Base-by-base conservation (phyloP, 1,140 invertebrate species). In the Pseudomyrmex pallidus region DNA sequence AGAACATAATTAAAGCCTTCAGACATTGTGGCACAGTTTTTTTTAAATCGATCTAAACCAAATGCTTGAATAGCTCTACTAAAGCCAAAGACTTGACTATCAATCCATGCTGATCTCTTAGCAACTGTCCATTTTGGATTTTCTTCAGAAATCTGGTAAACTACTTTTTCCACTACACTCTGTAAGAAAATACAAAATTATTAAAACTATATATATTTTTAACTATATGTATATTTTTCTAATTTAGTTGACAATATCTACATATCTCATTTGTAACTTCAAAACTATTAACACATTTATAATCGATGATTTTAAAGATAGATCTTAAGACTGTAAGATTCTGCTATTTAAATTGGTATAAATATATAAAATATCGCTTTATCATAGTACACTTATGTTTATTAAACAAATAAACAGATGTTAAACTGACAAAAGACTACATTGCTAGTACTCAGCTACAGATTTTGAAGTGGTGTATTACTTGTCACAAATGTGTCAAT, bases 91-190 rank as follows among this genome's bases (percentile, higher is more conserved):
- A 99, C 96, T 92, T 97, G 96, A 15, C 98, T 98, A 88, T 97
- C 97, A 35, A 99, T 96, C 96, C 97, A 98, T 0, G 98, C 98
- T 1, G 96, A 96, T 78, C 98, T 95, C 57, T 96, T 94, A 9
- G 97, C 97, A 44, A 97, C 92, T 3, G 98, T 99, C 93, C 96
- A 96, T 9, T 95, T 95, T 9, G 95, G 94, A 91, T 97, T 96
- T 62, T 97, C 96, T 7, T 96, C 95, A 80, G 95, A 95, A 67
- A 95, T 95, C 83, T 94, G 95, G 89, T 99, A 99, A 17, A 97
- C 95, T 62, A 98, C 98, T 91, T 98, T 97, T 93, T 99, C 98
- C 54, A 97, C 96, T 0, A 99, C 95, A 93, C 96, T 97, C 98
- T 98, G 92, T 5, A 95, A 95, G 91, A 89, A 52, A 77, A 85